These are phyloP conservation scores for Laspeyria flexula DNA, from an alignment of 2,888 invertebrate genomes.

Conservation along the genomic window DNA sequence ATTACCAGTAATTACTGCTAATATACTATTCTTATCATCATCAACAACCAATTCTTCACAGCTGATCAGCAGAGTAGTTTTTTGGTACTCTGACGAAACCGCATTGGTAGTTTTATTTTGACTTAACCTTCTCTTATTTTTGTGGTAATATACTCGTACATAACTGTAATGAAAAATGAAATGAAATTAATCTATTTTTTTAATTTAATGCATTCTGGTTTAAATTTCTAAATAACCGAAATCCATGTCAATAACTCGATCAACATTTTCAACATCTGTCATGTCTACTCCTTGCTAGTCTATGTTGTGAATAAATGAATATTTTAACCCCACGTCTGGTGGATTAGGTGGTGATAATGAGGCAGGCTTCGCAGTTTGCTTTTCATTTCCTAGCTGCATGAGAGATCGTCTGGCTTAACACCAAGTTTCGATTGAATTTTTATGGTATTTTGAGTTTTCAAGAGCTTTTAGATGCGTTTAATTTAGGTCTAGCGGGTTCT, in stretches of 20 bases:
- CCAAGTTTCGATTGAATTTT: slow-evolving; percentile 48
- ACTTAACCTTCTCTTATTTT: no score
- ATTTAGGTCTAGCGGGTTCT: not conserved
- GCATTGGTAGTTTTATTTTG: no score
- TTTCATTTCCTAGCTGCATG: slow-evolving; percentile 62
- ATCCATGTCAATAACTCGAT: slow-evolving; percentile 15
- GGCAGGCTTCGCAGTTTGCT: slow-evolving; percentile 59
- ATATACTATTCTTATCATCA: no score
- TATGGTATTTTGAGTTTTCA: slow-evolving; percentile 29
- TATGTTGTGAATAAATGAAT: slow-evolving; percentile 44
- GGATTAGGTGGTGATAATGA: slow-evolving; percentile 65
- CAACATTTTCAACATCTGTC: slow-evolving; percentile 18
- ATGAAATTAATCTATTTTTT: no score
- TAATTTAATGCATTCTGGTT: no score
- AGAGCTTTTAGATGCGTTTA: slow-evolving; percentile 12
- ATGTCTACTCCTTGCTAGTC: slow-evolving; percentile 31
- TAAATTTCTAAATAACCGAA: not conserved
- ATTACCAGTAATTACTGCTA: no score
- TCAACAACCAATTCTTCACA: no score
- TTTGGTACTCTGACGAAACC: no score
- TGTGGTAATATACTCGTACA: no score
- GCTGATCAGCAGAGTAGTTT: no score
- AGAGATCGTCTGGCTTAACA: slow-evolving; percentile 43
- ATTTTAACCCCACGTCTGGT: slow-evolving; percentile 55
- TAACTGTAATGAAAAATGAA: no score